These are phyloP conservation scores for Metalampra italica DNA, from an alignment of 2,888 invertebrate genomes.

Conservation along the genomic window DNA sequence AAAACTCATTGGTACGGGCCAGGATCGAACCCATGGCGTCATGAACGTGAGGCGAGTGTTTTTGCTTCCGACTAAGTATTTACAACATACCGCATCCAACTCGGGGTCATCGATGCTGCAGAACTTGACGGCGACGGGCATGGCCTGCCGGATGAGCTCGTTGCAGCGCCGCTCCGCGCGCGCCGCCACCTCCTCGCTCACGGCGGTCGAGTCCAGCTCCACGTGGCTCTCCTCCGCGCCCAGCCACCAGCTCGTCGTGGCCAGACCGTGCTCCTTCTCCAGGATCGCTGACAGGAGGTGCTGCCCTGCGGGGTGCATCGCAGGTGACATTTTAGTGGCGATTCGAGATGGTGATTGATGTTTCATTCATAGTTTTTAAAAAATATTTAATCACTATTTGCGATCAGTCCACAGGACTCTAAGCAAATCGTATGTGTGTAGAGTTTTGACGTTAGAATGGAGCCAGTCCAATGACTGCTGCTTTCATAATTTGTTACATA, in stretches of 20 bases:
- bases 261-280: slow-evolving; percentile 81
- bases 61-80: not conserved
- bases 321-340: not conserved
- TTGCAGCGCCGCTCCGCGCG: slow-evolving; percentile 82
- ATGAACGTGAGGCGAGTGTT: too few species aligned
- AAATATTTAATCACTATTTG: too few species aligned
- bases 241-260: slow-evolving; percentile 91
- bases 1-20: too few species aligned
- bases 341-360: too few species aligned
- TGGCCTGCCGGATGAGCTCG: slow-evolving; percentile 80
- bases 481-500: too few species aligned
- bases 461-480: too few species aligned
- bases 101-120: slow-evolving; percentile 81
- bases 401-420: too few species aligned
- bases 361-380: too few species aligned
- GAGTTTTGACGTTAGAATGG: too few species aligned
- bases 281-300: slow-evolving; percentile 90
- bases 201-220: slow-evolving; percentile 79
- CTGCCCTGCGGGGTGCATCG: slow-evolving; percentile 76
- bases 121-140: slow-evolving; percentile 81
- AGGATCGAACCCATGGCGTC: too few species aligned
- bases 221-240: slow-evolving; percentile 86
- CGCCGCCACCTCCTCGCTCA: slow-evolving; percentile 71
- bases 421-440: too few species aligned
- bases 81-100: slow-evolving; percentile 54